A percentile compares a stretch with the other conserved stretches of the same genome.
phyloP scores from a whole-genome alignment of 2,113 vertebrate genomes.

The Anoplopoma fimbria region DNA sequence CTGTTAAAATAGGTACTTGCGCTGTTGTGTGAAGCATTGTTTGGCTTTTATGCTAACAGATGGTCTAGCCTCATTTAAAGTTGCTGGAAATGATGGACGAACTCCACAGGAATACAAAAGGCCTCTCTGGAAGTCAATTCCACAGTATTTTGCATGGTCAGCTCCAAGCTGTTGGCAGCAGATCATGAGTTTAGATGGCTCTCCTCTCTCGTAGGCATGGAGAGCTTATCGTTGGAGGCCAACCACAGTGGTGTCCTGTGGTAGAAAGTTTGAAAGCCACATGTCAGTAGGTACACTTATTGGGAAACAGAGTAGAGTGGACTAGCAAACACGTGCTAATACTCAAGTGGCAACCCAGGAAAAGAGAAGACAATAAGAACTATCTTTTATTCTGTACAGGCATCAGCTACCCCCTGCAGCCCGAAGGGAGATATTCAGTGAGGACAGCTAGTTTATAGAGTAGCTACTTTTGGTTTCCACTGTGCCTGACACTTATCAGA shows the following conservation, averaged over 20 bases:
- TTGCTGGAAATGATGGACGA: constrained; percentile 25
- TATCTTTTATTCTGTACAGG: constrained; percentile 17
- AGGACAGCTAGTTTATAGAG: constrained; percentile 6
- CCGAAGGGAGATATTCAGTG: constrained; percentile 2
- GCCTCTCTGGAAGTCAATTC: constrained; percentile 27
- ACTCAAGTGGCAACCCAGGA: constrained; percentile 12
- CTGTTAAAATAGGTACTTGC: background rate
- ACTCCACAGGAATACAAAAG: constrained; percentile 38
- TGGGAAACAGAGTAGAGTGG: constrained; percentile 14
- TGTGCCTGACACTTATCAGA: constrained; percentile 28
- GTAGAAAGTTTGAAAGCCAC: constrained; percentile 37
- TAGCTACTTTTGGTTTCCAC: constrained; percentile 8
- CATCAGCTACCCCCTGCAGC: constrained; percentile 9
- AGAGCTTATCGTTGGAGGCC: constrained; percentile 41
- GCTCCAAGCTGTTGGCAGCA: constrained; percentile 55
- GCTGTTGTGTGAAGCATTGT: constrained; percentile 13
- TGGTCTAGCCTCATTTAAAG: constrained; percentile 57
- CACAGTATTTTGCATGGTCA: constrained; percentile 32
- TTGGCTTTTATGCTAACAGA: constrained; percentile 56
- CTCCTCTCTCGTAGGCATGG: constrained; percentile 25
- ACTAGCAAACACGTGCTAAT: constrained; percentile 17
- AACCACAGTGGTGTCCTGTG: constrained; percentile 18
- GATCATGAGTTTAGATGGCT: constrained; percentile 8
- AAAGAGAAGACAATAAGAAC: constrained; percentile 12
- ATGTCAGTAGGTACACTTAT: constrained; percentile 18